phyloP scores from a whole-genome alignment of 2,113 vertebrate genomes.

The Motacilla alba region DNA sequence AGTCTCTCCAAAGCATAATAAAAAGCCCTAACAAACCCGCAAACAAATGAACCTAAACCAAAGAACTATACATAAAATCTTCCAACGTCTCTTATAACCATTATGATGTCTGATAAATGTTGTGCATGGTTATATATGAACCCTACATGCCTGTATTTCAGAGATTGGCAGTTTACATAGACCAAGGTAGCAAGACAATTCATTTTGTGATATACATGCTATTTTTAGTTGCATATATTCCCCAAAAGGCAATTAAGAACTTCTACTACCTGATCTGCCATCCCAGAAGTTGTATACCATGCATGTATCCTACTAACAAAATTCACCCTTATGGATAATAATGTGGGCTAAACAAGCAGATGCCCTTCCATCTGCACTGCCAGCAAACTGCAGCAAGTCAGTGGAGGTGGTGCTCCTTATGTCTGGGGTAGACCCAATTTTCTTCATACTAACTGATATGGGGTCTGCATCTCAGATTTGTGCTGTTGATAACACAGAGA shows the following conservation, averaged over 20 bases:
- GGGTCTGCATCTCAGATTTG: background rate
- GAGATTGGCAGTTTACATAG: background rate
- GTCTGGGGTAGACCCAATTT: background rate
- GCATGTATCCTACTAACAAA: background rate
- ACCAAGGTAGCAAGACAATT: background rate
- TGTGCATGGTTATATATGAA: background rate
- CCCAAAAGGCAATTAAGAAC: background rate
- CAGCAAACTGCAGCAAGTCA: background rate
- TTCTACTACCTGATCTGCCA: background rate
- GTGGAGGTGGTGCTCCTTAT: background rate
- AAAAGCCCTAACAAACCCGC: background rate
- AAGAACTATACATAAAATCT: background rate
- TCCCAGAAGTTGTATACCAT: background rate
- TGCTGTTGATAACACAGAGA: background rate
- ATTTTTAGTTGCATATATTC: background rate
- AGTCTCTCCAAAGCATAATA: background rate
- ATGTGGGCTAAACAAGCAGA: background rate
- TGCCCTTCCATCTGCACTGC: background rate
- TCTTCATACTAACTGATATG: background rate
- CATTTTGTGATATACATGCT: background rate
- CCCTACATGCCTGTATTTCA: background rate
- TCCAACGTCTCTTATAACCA: background rate
- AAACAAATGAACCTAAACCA: background rate
- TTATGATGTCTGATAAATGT: background rate
- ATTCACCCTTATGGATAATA: background rate